A percentile compares a stretch with the other conserved stretches of the same genome.
These are phyloP conservation scores for Pelobates fuscus DNA, from an alignment of 2,113 vertebrate species.

Conservation along the genomic window DNA sequence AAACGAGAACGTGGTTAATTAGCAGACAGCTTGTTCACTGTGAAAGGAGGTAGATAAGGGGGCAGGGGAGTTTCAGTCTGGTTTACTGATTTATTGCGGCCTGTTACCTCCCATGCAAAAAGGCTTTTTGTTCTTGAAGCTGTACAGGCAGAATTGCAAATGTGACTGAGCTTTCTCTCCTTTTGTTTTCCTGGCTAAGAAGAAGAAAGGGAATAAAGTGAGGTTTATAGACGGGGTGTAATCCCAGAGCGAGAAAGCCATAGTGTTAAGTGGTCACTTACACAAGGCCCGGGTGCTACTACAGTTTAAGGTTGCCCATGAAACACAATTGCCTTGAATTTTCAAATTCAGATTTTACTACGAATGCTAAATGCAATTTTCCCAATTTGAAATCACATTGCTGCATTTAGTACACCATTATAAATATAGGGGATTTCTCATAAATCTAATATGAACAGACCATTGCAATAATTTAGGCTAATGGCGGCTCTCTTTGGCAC, in stretches of 20 bases:
- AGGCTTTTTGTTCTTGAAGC: slow-evolving; percentile 34
- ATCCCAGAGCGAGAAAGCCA: not conserved
- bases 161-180: slow-evolving; percentile 42
- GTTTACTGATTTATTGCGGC: slow-evolving; percentile 43
- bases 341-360: not conserved
- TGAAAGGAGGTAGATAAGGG: slow-evolving; percentile 1
- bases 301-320: no score
- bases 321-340: not conserved
- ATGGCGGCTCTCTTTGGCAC: no score
- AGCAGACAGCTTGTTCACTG: slow-evolving; percentile 1
- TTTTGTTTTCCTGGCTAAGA: slow-evolving; percentile 64
- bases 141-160: slow-evolving; percentile 40
- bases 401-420: no score
- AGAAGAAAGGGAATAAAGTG: slow-evolving; percentile 60
- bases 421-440: no score
- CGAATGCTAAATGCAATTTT: not conserved
- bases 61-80: slow-evolving; percentile 39
- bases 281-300: no score
- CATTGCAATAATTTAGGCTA: no score
- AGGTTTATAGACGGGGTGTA: slow-evolving; percentile 45
- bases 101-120: slow-evolving; percentile 42
- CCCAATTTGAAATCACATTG: no score
- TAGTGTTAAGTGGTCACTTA: not conserved
- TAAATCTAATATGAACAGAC: no score
- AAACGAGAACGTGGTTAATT: not conserved